Evolutionary conservation across 2,888 invertebrate genomes (phyloP).

Genomic region (Brachylomia viminalis): DNA sequence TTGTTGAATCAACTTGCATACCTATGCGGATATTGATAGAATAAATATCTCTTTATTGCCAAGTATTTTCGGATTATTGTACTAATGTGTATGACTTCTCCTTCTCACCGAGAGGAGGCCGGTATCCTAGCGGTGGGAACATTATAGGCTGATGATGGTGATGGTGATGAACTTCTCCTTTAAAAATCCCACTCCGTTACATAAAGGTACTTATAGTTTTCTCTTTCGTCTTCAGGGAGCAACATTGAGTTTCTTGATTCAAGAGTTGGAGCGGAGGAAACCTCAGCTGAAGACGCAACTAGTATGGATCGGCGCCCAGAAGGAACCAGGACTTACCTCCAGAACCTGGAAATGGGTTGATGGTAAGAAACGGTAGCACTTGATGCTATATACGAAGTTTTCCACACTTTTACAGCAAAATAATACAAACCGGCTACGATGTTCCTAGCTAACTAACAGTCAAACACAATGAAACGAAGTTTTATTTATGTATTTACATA

Average conservation of each 20-base stretch:
- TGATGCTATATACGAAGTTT: not conserved
- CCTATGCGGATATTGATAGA: no score
- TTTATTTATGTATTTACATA: not conserved
- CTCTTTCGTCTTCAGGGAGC: slow-evolving; percentile 85
- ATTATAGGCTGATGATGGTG: no score
- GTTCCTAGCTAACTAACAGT: not conserved
- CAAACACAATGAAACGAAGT: not conserved
- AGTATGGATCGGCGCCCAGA: slow-evolving; percentile 97
- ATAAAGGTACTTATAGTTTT: not conserved
- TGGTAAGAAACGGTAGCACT: slow-evolving; percentile 87
- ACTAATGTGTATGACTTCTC: no score
- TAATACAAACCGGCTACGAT: no score
- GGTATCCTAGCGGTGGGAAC: no score
- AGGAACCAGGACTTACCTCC: slow-evolving; percentile 95
- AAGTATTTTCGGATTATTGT: not conserved
- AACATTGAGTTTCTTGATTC: slow-evolving; percentile 92
- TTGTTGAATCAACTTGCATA: not conserved
- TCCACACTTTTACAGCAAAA: not conserved
- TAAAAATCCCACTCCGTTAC: not conserved
- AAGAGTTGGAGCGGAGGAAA: slow-evolving; percentile 95
- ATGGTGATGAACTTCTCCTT: not conserved
- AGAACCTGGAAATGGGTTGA: slow-evolving; percentile 97
- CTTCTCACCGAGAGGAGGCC: no score
- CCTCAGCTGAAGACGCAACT: slow-evolving; percentile 95
- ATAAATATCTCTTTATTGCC: no score